Evolutionary conservation across 2,888 invertebrate genomes (phyloP), one percentile per base, ranked within the genome.

Genomic region (Leptinotarsa tumamoca): DNA sequence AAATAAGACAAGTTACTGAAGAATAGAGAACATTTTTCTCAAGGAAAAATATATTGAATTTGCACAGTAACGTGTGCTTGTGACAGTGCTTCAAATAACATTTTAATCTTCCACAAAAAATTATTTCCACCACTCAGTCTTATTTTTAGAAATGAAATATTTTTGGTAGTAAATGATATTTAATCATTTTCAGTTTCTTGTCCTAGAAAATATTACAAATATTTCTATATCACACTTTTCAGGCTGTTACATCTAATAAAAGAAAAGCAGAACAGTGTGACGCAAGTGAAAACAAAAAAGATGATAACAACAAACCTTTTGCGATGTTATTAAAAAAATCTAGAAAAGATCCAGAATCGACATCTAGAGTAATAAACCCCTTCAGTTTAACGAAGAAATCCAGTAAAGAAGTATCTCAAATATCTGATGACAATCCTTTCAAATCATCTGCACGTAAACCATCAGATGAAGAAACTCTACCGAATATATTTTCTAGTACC

Each of bases 291-390:
- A 51, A 17, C 63, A 15, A 66, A 72, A 73, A 68, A 67, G 52
- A 68, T 52, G 73, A 56, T 33, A 63, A 27, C 18, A n/a, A 15
- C 5, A 80, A 80, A 68, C 78, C 78, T 17, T 79, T 78, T 74
- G 75, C 72, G 10, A 49, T n/a, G 18, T 21, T 76, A 17, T 69
- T 63, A 49, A 77, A 75, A 72, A 70, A 68, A 61, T 43, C 67
- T 21, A 67, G 56, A 74, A 68, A 27, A n/a, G 72, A 75, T 61
- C 17, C 56, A 3, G 72, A 68, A 14, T 4, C 33, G n/a, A 15
- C 56, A 21, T 13, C 67, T 43, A 76, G 70, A 61, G 72, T 50
- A 43, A 58, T 70, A 52, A 73, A 73, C 61, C 76, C 76, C 14
- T 76, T 76, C 21, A 73, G 63, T 50, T 18, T 58, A 21, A 17